Conservation (phyloP, 1,140 invertebrate species). For the Drosophila hydei region DNA sequence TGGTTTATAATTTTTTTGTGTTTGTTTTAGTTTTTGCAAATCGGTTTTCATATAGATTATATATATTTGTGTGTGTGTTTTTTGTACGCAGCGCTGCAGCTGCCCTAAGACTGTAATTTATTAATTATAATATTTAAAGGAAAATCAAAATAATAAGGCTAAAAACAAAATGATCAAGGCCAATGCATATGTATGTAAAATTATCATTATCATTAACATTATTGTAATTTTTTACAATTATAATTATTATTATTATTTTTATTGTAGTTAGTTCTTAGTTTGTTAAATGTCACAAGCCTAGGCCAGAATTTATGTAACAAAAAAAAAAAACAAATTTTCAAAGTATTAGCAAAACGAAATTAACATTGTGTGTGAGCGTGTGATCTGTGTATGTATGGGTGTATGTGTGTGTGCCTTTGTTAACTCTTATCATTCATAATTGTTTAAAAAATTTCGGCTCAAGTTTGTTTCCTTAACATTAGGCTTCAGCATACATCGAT, state of each 20-base stretch:
- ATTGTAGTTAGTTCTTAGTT: slow-evolving; percentile 30
- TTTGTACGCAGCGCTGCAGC: slow-evolving; percentile 49
- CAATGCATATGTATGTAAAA: slow-evolving; percentile 37
- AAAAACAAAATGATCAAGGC: slow-evolving; percentile 9
- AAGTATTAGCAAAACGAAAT: slow-evolving; percentile 35
- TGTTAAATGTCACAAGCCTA: slow-evolving; percentile 48
- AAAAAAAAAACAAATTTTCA: background rate
- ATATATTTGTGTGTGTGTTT: slow-evolving; percentile 21
- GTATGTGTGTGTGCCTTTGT: slow-evolving; percentile 4
- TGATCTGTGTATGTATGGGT: slow-evolving; percentile 1
- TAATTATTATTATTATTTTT: slow-evolving; percentile 21
- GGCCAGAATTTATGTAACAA: slow-evolving; percentile 48
- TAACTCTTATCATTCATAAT: slow-evolving; percentile 6
- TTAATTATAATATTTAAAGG: slow-evolving; percentile 52
- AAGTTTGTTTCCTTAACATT: slow-evolving; percentile 54
- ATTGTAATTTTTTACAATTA: slow-evolving; percentile 25
- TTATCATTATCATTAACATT: slow-evolving; percentile 25
- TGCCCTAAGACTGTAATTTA: slow-evolving; percentile 77
- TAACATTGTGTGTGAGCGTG: slow-evolving; percentile 10
- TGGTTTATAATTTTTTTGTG: slow-evolving; percentile 49
- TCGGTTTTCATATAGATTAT: slow-evolving; percentile 42
- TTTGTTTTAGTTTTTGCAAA: slow-evolving; percentile 45
- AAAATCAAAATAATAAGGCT: slow-evolving; percentile 6
- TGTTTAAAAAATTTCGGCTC: slow-evolving; percentile 23
- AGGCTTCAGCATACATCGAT: slow-evolving; percentile 26